Evolutionary conservation across 1,140 invertebrate genomes (phyloP), one percentile per base, ranked within the genome.

Genomic region (Babylonia areolata): DNA sequence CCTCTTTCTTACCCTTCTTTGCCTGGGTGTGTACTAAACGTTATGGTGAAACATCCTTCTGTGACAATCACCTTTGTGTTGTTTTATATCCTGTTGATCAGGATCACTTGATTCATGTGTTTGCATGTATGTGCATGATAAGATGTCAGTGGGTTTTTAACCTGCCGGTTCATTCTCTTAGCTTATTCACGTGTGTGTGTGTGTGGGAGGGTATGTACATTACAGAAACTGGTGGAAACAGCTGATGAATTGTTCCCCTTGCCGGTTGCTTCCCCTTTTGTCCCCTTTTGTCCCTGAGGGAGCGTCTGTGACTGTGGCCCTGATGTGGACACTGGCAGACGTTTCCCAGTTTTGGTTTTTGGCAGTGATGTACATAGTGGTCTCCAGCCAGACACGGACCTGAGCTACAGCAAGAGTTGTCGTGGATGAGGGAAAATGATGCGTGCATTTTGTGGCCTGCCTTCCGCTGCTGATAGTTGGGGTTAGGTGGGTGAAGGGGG

Each of bases 361-460:
- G n/a, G 17, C 46, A 12, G 46, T 17, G 9, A 51, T 51, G 46
- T 51, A 51, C 2, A 51, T 51, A 51, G 46, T 12, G 46, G 9
- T 51, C 17, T 17, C 46, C 46, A 1, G n/a, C 46, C 0, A 1
- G 46, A 51, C 46, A 51, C 46, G 9, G 46, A 51, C 9, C 9
- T 51, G 46, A 12, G 46, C 9, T 17, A 51, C 46, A 51, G 46
- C 46, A 51, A 17, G 46, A 51, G n/a, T n/a, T n/a, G n/a, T n/a
- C n/a, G n/a, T n/a, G n/a, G 46, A 51, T 17, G 46, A 51, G 46
- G 46, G 46, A n/a, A n/a, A n/a, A n/a, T n/a, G n/a, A n/a, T 11
- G 58, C 28, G 58, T 64, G 58, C 58, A 64, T 64, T n/a, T 64
- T 64, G 58, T 64, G 58, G 58, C 58, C 58, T 64, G 58, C 58